Evolutionary conservation across 1,140 invertebrate genomes (phyloP), one percentile per base, ranked within the genome.

Genomic region (Hormaphis cornu): DNA sequence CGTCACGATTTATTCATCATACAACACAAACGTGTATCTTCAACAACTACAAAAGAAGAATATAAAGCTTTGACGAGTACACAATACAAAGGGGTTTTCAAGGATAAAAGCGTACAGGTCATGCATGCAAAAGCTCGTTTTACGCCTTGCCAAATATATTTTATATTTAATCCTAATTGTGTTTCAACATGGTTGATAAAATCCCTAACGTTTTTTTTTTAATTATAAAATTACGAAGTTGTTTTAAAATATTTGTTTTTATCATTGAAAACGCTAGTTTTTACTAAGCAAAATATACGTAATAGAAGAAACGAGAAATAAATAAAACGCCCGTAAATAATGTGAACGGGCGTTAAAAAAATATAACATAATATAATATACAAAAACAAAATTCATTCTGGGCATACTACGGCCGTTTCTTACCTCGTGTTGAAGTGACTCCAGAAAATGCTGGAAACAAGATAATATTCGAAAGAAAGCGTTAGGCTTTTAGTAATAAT

Each of bases 391-490:
- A 50, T 44, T 18, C 61, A 66, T 66, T 66, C 61, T 66, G 61
- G 61, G 42, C 61, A 66, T 50, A 66, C 61, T 48, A 66, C 50
- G 61, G 61, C 44, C 48, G n/a, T 69, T 69, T 69, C 71, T 71
- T 71, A 71, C 71, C 71, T 71, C 59, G 63, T 71, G 53, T 71
- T 71, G 44, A 71, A 61, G 59, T 71, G 70, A 50, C 70, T 71
- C 70, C 70, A 71, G 59, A 63, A 71, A 71, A 63, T 66, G 70
- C 70, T 71, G 59, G 70, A 59, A 71, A 61, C 70, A 59, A 66
- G 40, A 66, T 66, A 66, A 66, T 66, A 66, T 66, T 66, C 44
- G 61, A 66, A 63, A 66, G 61, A 66, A 66, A 66, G 61, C 61
- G 61, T 66, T 66, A 66, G 61, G 61, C 61, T 66, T 33, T 63